phyloP scores from a whole-genome alignment of 2,113 vertebrate species.

The Tupaia chinensis region DNA sequence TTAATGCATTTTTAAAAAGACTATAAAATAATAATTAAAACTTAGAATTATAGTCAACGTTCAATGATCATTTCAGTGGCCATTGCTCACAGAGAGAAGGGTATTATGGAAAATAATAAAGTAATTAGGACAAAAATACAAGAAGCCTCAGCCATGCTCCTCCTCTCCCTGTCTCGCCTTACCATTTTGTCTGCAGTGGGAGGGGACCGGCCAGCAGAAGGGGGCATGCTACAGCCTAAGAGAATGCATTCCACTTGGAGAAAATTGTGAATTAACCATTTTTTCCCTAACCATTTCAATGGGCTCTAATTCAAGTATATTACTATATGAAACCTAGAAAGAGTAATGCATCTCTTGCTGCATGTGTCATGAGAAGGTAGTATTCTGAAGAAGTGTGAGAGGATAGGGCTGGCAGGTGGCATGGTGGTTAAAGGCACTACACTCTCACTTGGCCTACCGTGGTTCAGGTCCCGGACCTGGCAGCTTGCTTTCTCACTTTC shows the following conservation, averaged over 20 bases:
- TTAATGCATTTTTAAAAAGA: slow-evolving; percentile 58
- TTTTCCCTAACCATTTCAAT: not conserved
- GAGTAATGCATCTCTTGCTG: not conserved
- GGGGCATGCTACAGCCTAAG: not conserved
- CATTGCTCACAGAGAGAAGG: not conserved
- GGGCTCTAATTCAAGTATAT: not conserved
- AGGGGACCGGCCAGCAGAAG: accelerated
- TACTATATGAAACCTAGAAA: not conserved
- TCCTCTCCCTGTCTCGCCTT: not conserved
- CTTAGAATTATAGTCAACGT: not conserved
- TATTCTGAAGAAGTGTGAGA: not conserved
- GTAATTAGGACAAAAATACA: not conserved
- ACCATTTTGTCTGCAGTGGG: accelerated
- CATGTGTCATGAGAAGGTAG: not conserved
- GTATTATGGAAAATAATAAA: not conserved
- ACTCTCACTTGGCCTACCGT: too few relatives aligned
- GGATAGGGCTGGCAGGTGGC: not conserved
- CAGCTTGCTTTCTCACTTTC: too few relatives aligned
- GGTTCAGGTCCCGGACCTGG: too few relatives aligned
- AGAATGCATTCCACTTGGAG: not conserved
- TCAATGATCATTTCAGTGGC: not conserved
- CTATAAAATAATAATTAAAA: slow-evolving; percentile 53
- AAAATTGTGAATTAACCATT: not conserved
- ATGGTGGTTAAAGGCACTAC: too few relatives aligned
- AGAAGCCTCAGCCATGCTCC: not conserved